Conservation (phyloP, 2,113 vertebrate genomes). For the Axis porcinus region DNA sequence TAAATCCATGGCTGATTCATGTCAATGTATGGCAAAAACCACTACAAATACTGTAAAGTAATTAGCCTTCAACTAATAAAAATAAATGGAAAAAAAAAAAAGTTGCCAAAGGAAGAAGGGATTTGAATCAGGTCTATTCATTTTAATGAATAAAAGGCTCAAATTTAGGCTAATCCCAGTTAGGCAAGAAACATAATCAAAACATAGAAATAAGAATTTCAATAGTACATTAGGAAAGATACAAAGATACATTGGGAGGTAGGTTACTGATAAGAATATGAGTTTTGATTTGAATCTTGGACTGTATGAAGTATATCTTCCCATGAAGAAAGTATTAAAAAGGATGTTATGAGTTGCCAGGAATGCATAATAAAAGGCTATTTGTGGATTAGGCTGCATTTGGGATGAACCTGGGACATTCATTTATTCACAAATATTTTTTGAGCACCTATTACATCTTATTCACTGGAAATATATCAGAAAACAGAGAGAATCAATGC, state of each 20-base stretch:
- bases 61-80: no score
- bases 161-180: not conserved
- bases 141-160: not conserved
- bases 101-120: not conserved
- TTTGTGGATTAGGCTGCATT: not conserved
- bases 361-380: not conserved
- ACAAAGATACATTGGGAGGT: not conserved
- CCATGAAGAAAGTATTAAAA: not conserved
- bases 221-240: not conserved
- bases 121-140: not conserved
- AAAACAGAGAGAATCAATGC: not conserved
- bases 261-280: not conserved
- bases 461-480: not conserved
- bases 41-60: no score
- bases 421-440: not conserved
- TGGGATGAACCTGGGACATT: not conserved
- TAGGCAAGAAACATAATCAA: not conserved
- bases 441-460: not conserved
- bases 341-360: not conserved
- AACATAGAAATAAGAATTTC: not conserved
- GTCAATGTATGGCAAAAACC: no score
- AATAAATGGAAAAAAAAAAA: no score
- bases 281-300: not conserved
- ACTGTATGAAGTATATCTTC: not conserved
- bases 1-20: no score